These are phyloP conservation scores for Oncopeltus fasciatus DNA, from an alignment of 1,140 invertebrate genomes.

Conservation along the genomic window DNA sequence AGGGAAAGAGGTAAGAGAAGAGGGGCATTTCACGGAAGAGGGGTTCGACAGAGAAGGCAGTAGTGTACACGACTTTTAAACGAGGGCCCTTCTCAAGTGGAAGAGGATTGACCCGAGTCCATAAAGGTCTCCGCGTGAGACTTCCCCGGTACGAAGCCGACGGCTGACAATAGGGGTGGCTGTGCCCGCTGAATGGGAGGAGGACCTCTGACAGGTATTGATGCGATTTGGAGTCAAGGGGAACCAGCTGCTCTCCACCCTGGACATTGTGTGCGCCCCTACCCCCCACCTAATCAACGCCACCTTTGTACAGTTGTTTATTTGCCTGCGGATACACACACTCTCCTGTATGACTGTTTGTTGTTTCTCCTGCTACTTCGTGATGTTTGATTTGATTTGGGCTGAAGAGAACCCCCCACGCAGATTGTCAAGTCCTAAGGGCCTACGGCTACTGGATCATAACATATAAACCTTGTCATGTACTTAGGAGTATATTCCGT, in stretches of 20 bases:
- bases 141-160: neutral
- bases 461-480: too few relatives aligned
- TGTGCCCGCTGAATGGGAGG: neutral
- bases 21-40: too few relatives aligned
- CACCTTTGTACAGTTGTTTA: constrained; percentile 12
- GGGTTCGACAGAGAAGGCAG: too few relatives aligned
- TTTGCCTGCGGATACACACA: constrained; percentile 2
- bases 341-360: too few relatives aligned
- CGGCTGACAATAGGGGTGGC: neutral
- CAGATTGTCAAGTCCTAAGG: too few relatives aligned
- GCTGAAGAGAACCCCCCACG: too few relatives aligned
- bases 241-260: neutral
- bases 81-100: neutral
- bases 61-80: too few relatives aligned
- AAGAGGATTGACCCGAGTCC: neutral
- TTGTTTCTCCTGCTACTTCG: too few relatives aligned
- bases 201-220: constrained; percentile 12
- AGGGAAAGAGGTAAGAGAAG: too few relatives aligned
- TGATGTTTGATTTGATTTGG: too few relatives aligned
- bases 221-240: constrained; percentile 13
- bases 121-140: neutral
- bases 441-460: too few relatives aligned
- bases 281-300: constrained; percentile 7
- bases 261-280: neutral
- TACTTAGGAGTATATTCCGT: too few relatives aligned